Percentiles rank a stretch among this genome's conserved stretches.
Evolutionary conservation across 2,888 invertebrate genomes (phyloP).

Genomic region (Odiellus spinosus): DNA sequence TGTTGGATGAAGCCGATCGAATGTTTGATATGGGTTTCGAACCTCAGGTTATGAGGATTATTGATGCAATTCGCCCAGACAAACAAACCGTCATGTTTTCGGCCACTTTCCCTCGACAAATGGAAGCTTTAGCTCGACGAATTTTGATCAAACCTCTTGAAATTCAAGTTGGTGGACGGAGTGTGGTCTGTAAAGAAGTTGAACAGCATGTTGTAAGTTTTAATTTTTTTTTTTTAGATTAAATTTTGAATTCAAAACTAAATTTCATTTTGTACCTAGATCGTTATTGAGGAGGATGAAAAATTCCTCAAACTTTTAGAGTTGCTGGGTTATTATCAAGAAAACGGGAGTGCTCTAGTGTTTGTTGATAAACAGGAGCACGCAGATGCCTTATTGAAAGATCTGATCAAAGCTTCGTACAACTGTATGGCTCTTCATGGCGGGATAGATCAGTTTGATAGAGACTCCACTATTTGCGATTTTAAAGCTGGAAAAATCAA

Average conservation of each 20-base stretch:
- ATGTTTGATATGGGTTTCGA: conserved; percentile 99
- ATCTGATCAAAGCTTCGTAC: conserved; percentile 90
- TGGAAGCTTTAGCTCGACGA: conserved; percentile 92
- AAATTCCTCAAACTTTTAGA: conserved; percentile 95
- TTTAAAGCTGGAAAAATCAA: conserved; percentile 90
- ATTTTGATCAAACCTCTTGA: conserved; percentile 90
- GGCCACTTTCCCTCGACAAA: conserved; percentile 95
- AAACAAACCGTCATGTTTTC: conserved; percentile 97
- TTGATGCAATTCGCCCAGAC: conserved; percentile 92
- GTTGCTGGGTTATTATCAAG: conserved; percentile 80
- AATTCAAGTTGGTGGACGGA: conserved; percentile 85
- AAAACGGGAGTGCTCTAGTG: conserved; percentile 75
- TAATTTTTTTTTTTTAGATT: too few relatives aligned
- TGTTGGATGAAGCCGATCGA: conserved; percentile 94
- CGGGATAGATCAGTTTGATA: conserved; percentile 97
- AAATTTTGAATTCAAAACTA: background rate
- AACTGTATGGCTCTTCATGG: conserved; percentile 95
- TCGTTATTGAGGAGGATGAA: conserved; percentile 79
- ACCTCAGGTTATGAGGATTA: conserved; percentile 93
- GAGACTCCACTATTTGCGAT: conserved; percentile 92
- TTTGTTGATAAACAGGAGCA: conserved; percentile 98
- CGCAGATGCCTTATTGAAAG: conserved; percentile 79
- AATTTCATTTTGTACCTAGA: conserved; percentile 20
- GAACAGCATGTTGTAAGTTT: conserved; percentile 71
- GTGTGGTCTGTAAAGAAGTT: conserved; percentile 94